Conservation (phyloP, 2,113 vertebrate genomes). For the Cromileptes altivelis region DNA sequence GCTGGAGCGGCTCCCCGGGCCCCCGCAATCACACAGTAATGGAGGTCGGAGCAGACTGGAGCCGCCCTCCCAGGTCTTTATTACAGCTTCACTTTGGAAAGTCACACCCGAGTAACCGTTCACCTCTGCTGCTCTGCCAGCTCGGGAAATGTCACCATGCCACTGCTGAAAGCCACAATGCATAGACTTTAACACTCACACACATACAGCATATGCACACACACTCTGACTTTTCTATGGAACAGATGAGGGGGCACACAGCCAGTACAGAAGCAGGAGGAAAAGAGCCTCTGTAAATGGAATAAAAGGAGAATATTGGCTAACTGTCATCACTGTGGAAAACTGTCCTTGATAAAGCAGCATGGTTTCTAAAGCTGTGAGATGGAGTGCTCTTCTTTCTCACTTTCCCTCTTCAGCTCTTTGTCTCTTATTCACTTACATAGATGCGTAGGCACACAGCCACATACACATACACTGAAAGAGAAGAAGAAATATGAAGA, state of each 20-base stretch:
- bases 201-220: background rate
- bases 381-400: background rate
- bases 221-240: background rate
- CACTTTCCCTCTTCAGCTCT: background rate
- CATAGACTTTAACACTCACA: background rate
- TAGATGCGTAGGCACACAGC: background rate
- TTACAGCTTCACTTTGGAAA: conserved; percentile 30
- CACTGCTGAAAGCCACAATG: conserved; percentile 3
- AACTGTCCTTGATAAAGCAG: conserved; percentile 12
- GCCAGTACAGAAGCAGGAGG: background rate
- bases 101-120: conserved; percentile 50
- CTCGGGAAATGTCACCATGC: conserved; percentile 54
- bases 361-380: background rate
- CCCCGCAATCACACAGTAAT: conserved; percentile 15
- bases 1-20: background rate
- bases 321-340: conserved; percentile 23
- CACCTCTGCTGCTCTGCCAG: conserved; percentile 53
- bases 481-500: background rate
- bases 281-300: conserved; percentile 19
- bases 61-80: conserved; percentile 51
- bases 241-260: conserved; percentile 26
- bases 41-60: conserved; percentile 32
- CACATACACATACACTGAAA: background rate
- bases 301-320: conserved; percentile 39
- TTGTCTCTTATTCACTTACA: conserved; percentile 1